phyloP scores from a whole-genome alignment of 2,113 vertebrate species.

The Syrrhaptes paradoxus region DNA sequence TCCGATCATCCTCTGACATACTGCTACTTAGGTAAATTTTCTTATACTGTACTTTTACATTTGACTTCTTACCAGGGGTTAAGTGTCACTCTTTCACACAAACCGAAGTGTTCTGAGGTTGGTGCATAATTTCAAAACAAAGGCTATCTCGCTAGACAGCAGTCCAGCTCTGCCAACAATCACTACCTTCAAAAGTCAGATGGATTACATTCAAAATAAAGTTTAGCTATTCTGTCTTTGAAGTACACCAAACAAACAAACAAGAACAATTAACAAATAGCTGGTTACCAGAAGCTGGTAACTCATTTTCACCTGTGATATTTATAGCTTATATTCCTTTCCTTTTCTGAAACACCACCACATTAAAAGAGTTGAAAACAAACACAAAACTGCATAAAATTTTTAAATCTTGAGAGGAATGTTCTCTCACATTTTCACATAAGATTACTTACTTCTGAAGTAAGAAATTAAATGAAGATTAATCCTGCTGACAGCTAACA shows the following conservation, averaged over 20 bases:
- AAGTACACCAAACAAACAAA: background rate
- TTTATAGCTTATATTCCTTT: background rate
- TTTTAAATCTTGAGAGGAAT: background rate
- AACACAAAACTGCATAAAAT: rapidly evolving
- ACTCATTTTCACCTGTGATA: background rate
- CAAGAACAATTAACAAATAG: background rate
- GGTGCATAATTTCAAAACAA: background rate
- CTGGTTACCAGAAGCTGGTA: background rate
- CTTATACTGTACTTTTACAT: background rate
- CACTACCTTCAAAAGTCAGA: background rate
- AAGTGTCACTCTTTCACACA: background rate
- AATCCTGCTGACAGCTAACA: background rate
- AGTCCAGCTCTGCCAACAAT: background rate
- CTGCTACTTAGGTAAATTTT: background rate
- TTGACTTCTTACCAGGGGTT: background rate
- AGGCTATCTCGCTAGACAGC: background rate
- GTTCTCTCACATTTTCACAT: background rate
- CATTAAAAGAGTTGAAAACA: background rate
- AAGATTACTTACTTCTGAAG: background rate
- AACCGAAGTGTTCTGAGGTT: background rate
- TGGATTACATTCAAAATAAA: background rate
- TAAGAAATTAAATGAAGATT: background rate
- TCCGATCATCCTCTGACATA: background rate
- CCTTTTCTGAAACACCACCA: background rate
- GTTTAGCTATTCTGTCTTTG: background rate